Evolutionary conservation across 2,888 invertebrate genomes (phyloP).

Genomic region (Odontomyia ornata): DNA sequence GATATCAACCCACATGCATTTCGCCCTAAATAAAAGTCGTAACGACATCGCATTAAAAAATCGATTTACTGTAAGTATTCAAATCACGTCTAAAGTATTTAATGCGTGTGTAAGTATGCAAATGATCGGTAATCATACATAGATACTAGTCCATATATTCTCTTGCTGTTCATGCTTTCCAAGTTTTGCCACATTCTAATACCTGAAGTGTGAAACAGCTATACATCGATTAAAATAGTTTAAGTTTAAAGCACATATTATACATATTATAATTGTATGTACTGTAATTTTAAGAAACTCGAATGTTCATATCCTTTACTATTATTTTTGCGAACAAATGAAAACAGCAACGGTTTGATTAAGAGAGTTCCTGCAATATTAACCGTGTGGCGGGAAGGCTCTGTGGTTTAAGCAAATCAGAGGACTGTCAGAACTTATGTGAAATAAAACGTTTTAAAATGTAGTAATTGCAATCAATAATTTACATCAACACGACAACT

Average conservation of each 20-base stretch:
- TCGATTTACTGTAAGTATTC: neutral
- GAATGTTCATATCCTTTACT: too few relatives aligned
- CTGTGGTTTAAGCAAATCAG: neutral
- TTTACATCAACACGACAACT: slow-evolving; percentile 1
- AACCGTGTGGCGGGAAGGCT: too few relatives aligned
- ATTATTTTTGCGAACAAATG: too few relatives aligned
- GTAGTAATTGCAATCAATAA: slow-evolving; percentile 1
- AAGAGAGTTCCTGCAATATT: too few relatives aligned
- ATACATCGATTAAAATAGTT: too few relatives aligned
- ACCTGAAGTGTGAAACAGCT: too few relatives aligned
- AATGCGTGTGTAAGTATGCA: neutral
- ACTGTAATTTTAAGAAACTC: too few relatives aligned
- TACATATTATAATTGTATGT: too few relatives aligned
- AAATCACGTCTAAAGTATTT: neutral
- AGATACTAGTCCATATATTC: too few relatives aligned
- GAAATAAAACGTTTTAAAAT: neutral
- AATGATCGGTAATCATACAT: neutral
- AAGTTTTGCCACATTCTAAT: neutral
- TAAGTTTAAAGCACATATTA: too few relatives aligned
- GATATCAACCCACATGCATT: neutral
- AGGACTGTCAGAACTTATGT: neutral
- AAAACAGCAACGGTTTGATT: too few relatives aligned
- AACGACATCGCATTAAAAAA: neutral
- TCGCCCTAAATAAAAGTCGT: neutral
- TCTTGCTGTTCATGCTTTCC: neutral